These are phyloP conservation scores for Eudyptes chrysolophus DNA, from an alignment of 2,113 vertebrate genomes.

Conservation along the genomic window DNA sequence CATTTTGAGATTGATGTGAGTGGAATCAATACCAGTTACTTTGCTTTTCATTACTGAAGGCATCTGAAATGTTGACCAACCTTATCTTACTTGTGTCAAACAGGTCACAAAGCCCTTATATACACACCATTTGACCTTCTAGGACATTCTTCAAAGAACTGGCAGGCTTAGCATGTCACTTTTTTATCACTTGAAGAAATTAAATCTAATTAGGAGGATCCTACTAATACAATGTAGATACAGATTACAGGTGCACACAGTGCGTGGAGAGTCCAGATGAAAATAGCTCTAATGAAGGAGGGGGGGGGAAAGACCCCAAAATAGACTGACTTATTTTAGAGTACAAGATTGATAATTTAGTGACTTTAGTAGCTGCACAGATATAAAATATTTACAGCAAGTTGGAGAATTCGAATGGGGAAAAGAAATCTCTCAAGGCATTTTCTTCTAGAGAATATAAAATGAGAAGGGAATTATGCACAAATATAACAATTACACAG, in stretches of 20 bases:
- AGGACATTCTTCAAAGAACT: slow-evolving; percentile 5
- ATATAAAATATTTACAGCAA: slow-evolving; percentile 3
- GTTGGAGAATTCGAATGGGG: neutral
- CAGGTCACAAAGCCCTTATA: neutral
- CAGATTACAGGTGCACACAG: neutral
- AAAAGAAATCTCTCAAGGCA: neutral
- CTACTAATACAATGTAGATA: neutral
- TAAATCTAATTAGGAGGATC: slow-evolving; percentile 32
- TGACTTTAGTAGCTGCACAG: neutral
- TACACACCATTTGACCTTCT: neutral
- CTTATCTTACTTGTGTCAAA: neutral
- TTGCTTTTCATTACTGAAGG: slow-evolving; percentile 45
- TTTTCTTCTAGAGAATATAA: neutral
- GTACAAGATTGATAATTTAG: neutral
- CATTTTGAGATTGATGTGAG: slow-evolving; percentile 2
- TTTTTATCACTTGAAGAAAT: slow-evolving; percentile 29
- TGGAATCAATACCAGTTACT: slow-evolving; percentile 30
- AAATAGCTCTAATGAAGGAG: neutral
- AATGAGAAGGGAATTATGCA: neutral
- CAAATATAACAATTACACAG: neutral
- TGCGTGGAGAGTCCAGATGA: neutral
- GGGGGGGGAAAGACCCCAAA: neutral
- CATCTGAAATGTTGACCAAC: slow-evolving; percentile 25
- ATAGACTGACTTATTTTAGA: neutral
- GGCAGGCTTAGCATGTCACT: neutral